These are phyloP conservation scores for Sitta europaea DNA, from an alignment of 2,113 vertebrate species.

Conservation along the genomic window DNA sequence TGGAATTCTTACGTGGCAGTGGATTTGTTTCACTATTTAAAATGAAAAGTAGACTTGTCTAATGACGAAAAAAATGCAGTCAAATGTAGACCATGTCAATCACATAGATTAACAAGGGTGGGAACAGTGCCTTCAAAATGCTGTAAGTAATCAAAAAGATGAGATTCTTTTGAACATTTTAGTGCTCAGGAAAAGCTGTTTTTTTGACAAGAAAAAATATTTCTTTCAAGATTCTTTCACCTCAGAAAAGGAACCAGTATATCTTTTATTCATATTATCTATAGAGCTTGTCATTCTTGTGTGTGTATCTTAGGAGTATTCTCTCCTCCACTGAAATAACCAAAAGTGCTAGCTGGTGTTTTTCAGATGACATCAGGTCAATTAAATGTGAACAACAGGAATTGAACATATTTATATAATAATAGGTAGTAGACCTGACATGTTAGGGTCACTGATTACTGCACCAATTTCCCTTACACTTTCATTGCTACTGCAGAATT, in stretches of 20 bases:
- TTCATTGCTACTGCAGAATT: not conserved
- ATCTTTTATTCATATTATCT: constrained; percentile 65
- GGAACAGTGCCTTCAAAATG: constrained; percentile 39
- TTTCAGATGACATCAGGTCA: not conserved
- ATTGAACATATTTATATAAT: not conserved
- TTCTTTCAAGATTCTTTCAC: constrained; percentile 45
- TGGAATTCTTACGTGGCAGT: constrained; percentile 14
- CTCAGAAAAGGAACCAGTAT: not conserved
- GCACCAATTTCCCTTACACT: not conserved
- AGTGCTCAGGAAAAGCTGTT: constrained; percentile 27
- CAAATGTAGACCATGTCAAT: constrained; percentile 63
- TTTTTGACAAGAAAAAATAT: constrained; percentile 34
- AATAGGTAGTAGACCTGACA: not conserved
- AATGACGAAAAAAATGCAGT: constrained; percentile 61
- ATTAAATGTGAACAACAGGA: not conserved
- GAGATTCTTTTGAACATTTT: constrained; percentile 56
- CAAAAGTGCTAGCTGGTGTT: not conserved
- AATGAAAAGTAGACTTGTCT: constrained; percentile 51
- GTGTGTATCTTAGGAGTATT: not conserved
- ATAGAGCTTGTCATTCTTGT: constrained; percentile 14
- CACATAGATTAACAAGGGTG: constrained; percentile 54
- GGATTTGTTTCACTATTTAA: constrained; percentile 62
- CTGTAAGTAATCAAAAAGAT: constrained; percentile 62
- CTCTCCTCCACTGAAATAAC: not conserved
- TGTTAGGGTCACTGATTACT: not conserved